These are phyloP conservation scores for Calliopum simillimum DNA, from an alignment of 2,888 invertebrate species.

Conservation along the genomic window DNA sequence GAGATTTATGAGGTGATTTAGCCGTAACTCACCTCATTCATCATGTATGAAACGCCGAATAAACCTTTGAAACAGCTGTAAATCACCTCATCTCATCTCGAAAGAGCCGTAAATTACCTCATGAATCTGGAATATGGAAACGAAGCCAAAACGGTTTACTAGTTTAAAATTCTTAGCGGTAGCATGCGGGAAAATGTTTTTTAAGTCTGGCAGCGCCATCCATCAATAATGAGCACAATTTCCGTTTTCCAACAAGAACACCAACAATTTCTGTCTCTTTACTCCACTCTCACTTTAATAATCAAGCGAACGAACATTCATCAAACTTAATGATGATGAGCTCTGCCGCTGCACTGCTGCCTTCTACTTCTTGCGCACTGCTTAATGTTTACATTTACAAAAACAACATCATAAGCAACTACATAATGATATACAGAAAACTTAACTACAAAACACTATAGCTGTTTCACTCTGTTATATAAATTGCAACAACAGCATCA, in stretches of 20 bases:
- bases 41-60: too few species aligned
- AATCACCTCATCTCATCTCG: too few species aligned
- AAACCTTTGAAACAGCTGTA: too few species aligned
- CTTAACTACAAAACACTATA: slow-evolving; percentile 8
- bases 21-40: too few species aligned
- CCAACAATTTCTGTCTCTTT: neutral
- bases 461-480: slow-evolving; percentile 17
- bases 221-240: neutral
- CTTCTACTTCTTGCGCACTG: too few species aligned
- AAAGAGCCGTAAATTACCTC: too few species aligned
- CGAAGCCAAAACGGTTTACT: too few species aligned
- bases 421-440: slow-evolving; percentile 33
- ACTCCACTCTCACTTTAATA: slow-evolving; percentile 17
- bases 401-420: slow-evolving; percentile 12
- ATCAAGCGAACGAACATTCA: slow-evolving; percentile 17
- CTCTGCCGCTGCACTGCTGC: neutral
- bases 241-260: slow-evolving; percentile 14
- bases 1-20: too few species aligned
- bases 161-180: too few species aligned
- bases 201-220: slow-evolving; percentile 7
- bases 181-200: too few species aligned
- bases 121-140: too few species aligned
- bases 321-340: slow-evolving; percentile 32
- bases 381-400: too few species aligned
- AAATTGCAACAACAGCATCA: slow-evolving; percentile 12